phyloP scores from a whole-genome alignment of 1,140 invertebrate species.

The Brachionus paranguensis region DNA sequence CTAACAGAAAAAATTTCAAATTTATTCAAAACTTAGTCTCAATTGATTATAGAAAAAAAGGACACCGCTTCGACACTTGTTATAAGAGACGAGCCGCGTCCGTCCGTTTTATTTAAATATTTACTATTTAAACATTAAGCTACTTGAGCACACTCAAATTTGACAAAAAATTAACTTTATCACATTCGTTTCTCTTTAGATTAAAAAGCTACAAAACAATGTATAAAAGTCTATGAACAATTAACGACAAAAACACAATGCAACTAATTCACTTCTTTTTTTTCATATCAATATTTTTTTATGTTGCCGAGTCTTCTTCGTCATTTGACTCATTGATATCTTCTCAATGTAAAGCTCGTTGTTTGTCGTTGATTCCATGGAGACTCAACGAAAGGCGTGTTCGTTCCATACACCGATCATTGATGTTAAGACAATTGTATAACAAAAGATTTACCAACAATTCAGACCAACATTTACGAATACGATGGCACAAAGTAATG shows the following conservation, averaged over 20 bases:
- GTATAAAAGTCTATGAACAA: background rate
- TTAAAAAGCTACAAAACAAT: background rate
- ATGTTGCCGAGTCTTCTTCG: background rate
- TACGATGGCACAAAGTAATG: conserved; percentile 31
- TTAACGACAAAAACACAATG: background rate
- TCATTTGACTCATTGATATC: conserved; percentile 38
- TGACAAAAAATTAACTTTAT: conserved; percentile 4
- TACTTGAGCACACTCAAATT: background rate
- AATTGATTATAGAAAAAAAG: conserved; percentile 1
- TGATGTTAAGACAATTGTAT: background rate
- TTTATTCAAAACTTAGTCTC: conserved; percentile 11
- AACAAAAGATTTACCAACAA: background rate
- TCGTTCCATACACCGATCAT: background rate
- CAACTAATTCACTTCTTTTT: background rate
- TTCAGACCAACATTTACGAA: background rate
- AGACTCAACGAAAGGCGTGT: background rate
- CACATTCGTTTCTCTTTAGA: background rate
- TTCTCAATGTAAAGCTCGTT: conserved; percentile 34
- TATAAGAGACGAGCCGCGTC: background rate
- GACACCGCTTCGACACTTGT: conserved; percentile 9
- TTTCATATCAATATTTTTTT: background rate
- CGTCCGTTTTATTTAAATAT: conserved; percentile 7
- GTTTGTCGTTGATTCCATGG: conserved; percentile 34
- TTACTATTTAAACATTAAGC: background rate
- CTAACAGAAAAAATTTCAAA: background rate